These are phyloP conservation scores for Theocolax elegans DNA, from an alignment of 1,140 invertebrate species.

Conservation along the genomic window DNA sequence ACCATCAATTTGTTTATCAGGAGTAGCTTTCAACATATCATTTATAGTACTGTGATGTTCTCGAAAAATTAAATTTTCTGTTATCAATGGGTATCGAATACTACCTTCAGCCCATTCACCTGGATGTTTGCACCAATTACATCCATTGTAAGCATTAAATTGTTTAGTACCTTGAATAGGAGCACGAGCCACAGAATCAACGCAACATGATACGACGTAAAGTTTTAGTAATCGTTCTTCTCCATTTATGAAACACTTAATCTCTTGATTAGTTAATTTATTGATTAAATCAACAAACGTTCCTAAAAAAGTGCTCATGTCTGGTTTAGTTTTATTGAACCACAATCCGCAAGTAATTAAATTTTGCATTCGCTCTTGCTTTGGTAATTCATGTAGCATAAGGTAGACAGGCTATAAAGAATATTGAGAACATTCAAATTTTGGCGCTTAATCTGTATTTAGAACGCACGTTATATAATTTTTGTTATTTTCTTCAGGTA, in stretches of 20 bases:
- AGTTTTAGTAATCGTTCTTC: background rate
- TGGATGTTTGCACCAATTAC: constrained; percentile 18
- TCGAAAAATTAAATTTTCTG: background rate
- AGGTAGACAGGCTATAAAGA: background rate
- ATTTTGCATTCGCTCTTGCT: background rate
- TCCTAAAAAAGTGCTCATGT: too few relatives aligned
- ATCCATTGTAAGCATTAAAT: background rate
- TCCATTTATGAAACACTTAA: background rate
- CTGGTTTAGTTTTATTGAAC: too few relatives aligned
- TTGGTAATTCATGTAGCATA: background rate
- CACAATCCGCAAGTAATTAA: background rate
- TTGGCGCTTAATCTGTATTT: constrained; percentile 2
- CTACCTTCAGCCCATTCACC: background rate
- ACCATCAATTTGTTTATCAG: background rate
- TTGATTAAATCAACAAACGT: constrained; percentile 51
- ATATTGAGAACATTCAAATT: background rate
- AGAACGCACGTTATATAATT: background rate
- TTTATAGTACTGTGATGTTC: background rate
- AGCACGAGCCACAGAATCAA: too few relatives aligned
- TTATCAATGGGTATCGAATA: background rate
- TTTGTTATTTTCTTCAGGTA: background rate
- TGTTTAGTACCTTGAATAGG: constrained; percentile 1
- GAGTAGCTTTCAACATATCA: background rate
- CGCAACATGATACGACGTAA: background rate
- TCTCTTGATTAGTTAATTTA: constrained; percentile 44